phyloP scores from a whole-genome alignment of 2,888 invertebrate species.

The Helleia helle region DNA sequence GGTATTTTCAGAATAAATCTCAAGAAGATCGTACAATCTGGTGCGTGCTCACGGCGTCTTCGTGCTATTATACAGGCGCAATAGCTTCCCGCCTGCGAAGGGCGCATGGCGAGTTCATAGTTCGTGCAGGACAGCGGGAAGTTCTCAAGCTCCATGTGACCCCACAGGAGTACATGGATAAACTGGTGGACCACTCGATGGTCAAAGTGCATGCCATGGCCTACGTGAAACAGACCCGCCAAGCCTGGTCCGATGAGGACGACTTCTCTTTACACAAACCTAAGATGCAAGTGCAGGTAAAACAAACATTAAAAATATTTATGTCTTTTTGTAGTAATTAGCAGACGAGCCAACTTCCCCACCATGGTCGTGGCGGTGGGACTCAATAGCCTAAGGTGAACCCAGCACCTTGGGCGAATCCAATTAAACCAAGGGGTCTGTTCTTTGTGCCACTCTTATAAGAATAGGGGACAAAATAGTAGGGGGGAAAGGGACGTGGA shows the following conservation, averaged over 20 bases:
- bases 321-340: too few relatives aligned
- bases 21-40: slow-evolving; percentile 76
- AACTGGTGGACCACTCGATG: slow-evolving; percentile 80
- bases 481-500: too few relatives aligned
- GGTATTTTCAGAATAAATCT: slow-evolving; percentile 69
- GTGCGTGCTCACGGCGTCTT: slow-evolving; percentile 76
- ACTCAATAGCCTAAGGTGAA: too few relatives aligned
- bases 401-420: too few relatives aligned
- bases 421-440: too few relatives aligned
- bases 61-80: slow-evolving; percentile 81
- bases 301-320: background rate
- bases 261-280: slow-evolving; percentile 82
- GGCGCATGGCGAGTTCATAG: slow-evolving; percentile 74
- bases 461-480: too few relatives aligned
- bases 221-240: slow-evolving; percentile 80
- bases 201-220: slow-evolving; percentile 83
- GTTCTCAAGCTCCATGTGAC: slow-evolving; percentile 75
- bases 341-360: too few relatives aligned
- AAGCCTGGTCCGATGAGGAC: slow-evolving; percentile 83
- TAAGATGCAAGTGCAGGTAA: slow-evolving; percentile 76
- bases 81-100: slow-evolving; percentile 76
- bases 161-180: slow-evolving; percentile 79
- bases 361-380: too few relatives aligned
- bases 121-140: slow-evolving; percentile 77
- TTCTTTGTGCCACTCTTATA: too few relatives aligned